Percentiles rank a stretch among this genome's conserved stretches.
Evolutionary conservation across 2,888 invertebrate genomes (phyloP).

Genomic region (Drosophila sordidula): DNA sequence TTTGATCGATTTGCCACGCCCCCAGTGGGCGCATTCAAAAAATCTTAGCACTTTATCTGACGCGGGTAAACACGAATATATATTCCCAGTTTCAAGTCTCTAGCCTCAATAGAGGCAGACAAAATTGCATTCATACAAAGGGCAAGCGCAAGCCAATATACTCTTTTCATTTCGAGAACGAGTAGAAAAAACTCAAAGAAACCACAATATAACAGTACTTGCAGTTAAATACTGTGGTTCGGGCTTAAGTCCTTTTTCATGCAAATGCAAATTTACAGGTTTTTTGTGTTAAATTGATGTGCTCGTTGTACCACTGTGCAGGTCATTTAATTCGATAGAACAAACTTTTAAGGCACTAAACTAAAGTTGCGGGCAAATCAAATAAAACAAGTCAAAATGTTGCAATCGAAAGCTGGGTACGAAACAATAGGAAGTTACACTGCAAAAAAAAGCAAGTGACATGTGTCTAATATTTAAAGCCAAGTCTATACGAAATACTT

Average conservation of each 20-base stretch:
- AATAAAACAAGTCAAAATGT: background rate
- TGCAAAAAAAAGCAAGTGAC: no score
- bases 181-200: background rate
- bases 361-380: background rate
- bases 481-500: no score
- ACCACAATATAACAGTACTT: conserved; percentile 7
- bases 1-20: no score
- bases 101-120: no score
- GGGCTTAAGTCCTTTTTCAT: background rate
- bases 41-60: no score
- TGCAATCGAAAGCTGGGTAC: background rate
- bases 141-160: no score
- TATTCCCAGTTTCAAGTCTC: no score
- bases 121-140: no score
- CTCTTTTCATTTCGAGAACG: no score
- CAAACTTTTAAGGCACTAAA: background rate
- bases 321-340: conserved; percentile 1
- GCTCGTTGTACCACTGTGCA: conserved; percentile 13
- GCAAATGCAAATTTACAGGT: background rate
- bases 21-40: no score
- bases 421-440: background rate
- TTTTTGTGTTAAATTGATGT: background rate
- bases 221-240: conserved; percentile 12
- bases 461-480: no score
- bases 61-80: no score